phyloP scores from a whole-genome alignment of 2,797 vertebrate genomes.

The Pangasius mekongensis region DNA sequence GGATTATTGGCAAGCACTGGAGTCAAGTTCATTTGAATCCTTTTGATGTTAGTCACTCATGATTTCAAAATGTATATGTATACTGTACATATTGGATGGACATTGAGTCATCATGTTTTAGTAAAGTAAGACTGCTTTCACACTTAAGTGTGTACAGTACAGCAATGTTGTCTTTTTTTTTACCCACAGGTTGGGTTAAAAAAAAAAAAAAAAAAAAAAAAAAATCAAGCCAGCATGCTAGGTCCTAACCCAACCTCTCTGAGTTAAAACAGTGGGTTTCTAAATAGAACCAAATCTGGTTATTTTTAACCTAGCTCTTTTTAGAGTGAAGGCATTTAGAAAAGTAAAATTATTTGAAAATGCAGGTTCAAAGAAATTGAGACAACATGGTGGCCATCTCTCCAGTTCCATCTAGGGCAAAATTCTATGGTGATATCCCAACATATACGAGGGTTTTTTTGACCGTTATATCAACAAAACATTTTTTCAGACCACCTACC shows the following conservation, averaged over 20 bases:
- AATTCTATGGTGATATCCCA: neutral
- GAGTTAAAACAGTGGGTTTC: neutral
- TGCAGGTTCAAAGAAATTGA: neutral
- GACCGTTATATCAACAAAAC: neutral
- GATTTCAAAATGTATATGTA: neutral
- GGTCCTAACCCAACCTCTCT: neutral
- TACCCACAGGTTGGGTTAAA: neutral
- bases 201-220: neutral
- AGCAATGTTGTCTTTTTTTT: neutral
- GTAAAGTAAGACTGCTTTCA: neutral
- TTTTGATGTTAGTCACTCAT: neutral
- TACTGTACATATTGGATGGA: neutral
- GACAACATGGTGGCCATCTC: neutral
- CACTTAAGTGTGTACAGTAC: neutral
- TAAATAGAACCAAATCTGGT: neutral
- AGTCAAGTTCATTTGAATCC: neutral
- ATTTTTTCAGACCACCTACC: slow-evolving; percentile 72
- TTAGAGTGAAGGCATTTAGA: neutral
- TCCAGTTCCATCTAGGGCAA: neutral
- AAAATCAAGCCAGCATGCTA: neutral
- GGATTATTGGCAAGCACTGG: neutral
- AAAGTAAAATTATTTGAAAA: neutral
- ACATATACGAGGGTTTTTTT: neutral
- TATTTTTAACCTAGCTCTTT: neutral
- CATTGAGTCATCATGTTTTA: neutral